A percentile compares a stretch with the other conserved stretches of the same genome.
Evolutionary conservation across 1,140 invertebrate species (phyloP).

Genomic region (Daktulosphaira vitifoliae): DNA sequence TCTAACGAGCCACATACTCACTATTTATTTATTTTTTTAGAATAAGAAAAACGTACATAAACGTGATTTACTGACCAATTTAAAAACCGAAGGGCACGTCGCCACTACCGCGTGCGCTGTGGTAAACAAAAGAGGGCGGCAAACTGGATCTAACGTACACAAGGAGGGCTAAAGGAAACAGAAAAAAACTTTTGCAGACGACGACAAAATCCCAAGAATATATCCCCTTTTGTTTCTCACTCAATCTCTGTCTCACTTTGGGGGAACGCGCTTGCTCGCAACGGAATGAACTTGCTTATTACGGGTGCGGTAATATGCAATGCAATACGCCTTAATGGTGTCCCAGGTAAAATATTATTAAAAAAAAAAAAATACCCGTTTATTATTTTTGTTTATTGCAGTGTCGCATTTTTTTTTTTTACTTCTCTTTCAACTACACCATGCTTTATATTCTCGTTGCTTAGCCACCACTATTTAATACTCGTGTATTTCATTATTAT

Average conservation of each 20-base stretch:
- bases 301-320: neutral
- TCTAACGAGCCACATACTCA: constrained; percentile 22
- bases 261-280: neutral
- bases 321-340: constrained; percentile 30
- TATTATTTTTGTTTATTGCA: constrained; percentile 32
- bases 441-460: neutral
- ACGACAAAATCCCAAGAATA: constrained; percentile 29
- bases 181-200: constrained; percentile 28
- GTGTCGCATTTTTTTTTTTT: constrained; percentile 18
- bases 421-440: neutral
- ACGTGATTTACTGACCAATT: constrained; percentile 33
- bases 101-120: constrained; percentile 3
- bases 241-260: neutral
- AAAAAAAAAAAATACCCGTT: constrained; percentile 16
- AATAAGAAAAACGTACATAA: neutral
- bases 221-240: constrained; percentile 7
- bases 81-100: constrained; percentile 29
- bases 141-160: no score
- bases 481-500: constrained; percentile 14
- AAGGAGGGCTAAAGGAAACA: no score
- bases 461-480: neutral
- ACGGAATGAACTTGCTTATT: constrained; percentile 25
- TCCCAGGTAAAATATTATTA: constrained; percentile 30
- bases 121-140: constrained; percentile 5
- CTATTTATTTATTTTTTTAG: neutral